Evolutionary conservation across 2,113 vertebrate genomes (phyloP).

Genomic region (Condylura cristata): DNA sequence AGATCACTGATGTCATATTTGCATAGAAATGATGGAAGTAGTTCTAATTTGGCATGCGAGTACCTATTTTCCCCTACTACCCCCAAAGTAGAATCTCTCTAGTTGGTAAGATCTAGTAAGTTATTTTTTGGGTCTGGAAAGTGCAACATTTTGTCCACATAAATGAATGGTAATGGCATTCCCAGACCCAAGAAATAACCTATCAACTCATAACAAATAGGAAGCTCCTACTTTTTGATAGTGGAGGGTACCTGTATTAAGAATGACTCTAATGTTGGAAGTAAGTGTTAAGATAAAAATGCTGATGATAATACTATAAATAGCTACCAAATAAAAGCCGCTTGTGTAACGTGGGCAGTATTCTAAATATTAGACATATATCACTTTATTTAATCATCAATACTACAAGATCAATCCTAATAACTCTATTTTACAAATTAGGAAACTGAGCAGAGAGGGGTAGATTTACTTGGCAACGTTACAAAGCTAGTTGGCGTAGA

Average conservation of each 20-base stretch:
- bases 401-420: background rate
- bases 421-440: background rate
- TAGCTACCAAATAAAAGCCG: background rate
- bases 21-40: background rate
- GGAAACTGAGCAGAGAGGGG: background rate
- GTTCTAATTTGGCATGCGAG: background rate
- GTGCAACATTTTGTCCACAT: background rate
- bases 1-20: background rate
- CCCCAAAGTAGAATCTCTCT: background rate
- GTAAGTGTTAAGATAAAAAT: background rate
- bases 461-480: background rate
- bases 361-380: background rate
- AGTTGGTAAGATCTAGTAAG: background rate
- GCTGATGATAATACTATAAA: background rate
- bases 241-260: background rate
- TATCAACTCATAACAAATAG: background rate
- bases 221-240: background rate
- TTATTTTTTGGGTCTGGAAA: background rate
- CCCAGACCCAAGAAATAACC: background rate
- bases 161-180: background rate
- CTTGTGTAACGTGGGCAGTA: background rate
- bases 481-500: background rate
- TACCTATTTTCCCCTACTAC: background rate
- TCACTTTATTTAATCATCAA: background rate
- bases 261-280: background rate